Evolutionary conservation across 2,797 vertebrate genomes (phyloP).

Genomic region (Rhynchotus rufescens): DNA sequence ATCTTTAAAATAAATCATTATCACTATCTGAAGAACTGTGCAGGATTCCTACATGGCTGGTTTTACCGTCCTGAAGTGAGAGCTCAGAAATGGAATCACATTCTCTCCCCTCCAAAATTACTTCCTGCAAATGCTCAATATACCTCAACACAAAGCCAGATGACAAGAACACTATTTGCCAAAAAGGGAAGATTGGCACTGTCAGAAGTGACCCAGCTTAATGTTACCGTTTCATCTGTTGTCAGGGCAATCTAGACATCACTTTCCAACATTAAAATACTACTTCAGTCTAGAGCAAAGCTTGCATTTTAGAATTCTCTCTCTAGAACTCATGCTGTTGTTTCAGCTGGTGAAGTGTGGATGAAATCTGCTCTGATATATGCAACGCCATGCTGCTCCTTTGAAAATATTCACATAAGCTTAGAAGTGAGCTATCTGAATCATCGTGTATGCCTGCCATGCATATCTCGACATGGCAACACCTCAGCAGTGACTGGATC

Average conservation of each 20-base stretch:
- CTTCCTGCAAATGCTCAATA: background rate
- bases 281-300: background rate
- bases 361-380: background rate
- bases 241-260: background rate
- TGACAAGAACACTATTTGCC: background rate
- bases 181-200: background rate
- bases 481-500: background rate
- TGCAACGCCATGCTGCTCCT: background rate
- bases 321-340: background rate
- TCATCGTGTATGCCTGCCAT: background rate
- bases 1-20: background rate
- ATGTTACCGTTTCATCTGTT: background rate
- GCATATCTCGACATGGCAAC: background rate
- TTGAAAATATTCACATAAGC: background rate
- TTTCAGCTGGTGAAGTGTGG: background rate
- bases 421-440: background rate
- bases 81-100: background rate
- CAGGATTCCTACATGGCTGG: background rate
- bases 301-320: background rate
- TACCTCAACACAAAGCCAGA: background rate
- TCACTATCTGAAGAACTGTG: background rate
- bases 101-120: background rate
- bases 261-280: background rate
- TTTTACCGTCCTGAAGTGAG: background rate
- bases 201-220: background rate